phyloP scores from a whole-genome alignment of 2,888 invertebrate species.

The Hyles lineata region DNA sequence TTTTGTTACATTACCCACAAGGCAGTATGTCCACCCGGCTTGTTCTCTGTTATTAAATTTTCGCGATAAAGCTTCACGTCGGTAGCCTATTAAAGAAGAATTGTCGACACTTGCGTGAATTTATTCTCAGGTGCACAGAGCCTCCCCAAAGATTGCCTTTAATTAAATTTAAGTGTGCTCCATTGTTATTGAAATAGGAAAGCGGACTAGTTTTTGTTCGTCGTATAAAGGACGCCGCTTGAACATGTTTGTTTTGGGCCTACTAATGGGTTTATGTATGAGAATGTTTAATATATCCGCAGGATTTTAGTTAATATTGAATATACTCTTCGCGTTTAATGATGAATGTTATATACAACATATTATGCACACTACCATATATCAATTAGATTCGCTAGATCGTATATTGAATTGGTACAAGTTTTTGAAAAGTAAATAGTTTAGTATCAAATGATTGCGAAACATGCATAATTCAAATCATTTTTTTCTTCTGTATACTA shows the following conservation, averaged over 20 bases:
- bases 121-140: slow-evolving; percentile 60
- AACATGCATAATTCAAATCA: too few species aligned
- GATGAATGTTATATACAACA: too few species aligned
- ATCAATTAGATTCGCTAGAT: too few species aligned
- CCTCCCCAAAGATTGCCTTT: slow-evolving; percentile 60
- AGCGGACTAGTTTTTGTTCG: slow-evolving; percentile 28
- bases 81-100: slow-evolving; percentile 68
- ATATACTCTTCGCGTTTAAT: too few species aligned
- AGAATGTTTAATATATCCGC: too few species aligned
- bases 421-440: too few species aligned
- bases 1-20: background rate
- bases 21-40: slow-evolving; percentile 49
- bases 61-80: slow-evolving; percentile 58
- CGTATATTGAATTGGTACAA: too few species aligned
- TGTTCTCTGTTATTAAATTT: slow-evolving; percentile 72
- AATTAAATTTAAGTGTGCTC: slow-evolving; percentile 60
- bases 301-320: background rate
- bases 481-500: too few species aligned
- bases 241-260: slow-evolving; percentile 5
- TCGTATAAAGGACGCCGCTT: background rate
- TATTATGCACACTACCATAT: too few species aligned
- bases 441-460: too few species aligned
- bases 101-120: slow-evolving; percentile 62
- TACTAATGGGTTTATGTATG: slow-evolving; percentile 22
- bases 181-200: slow-evolving; percentile 33